A percentile compares a stretch with the other conserved stretches of the same genome.
These are phyloP conservation scores for Onthophagus taurus DNA, from an alignment of 1,140 invertebrate species.

Conservation along the genomic window DNA sequence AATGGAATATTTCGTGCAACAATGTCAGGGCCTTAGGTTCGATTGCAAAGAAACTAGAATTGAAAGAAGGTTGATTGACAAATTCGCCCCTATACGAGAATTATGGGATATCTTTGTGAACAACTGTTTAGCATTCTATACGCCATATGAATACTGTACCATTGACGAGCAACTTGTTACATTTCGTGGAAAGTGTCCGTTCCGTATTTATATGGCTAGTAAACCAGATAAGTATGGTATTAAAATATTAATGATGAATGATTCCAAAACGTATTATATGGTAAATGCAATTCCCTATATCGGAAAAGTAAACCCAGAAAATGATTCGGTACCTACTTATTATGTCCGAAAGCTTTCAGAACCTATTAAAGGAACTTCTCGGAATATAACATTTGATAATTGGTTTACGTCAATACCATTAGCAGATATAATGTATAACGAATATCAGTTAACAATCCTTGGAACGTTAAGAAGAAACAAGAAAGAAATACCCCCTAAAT, in stretches of 20 bases:
- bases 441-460: slow-evolving; percentile 6
- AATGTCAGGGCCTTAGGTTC: neutral
- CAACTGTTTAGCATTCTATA: slow-evolving; percentile 26
- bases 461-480: slow-evolving; percentile 12
- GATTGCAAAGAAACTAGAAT: slow-evolving; percentile 1
- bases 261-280: slow-evolving; percentile 14
- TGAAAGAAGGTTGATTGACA: neutral
- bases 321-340: too few species aligned
- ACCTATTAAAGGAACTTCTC: slow-evolving; percentile 8
- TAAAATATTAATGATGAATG: slow-evolving; percentile 28
- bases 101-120: slow-evolving; percentile 30
- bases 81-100: slow-evolving; percentile 12
- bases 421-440: slow-evolving; percentile 1
- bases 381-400: slow-evolving; percentile 10
- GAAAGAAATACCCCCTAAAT: slow-evolving; percentile 3
- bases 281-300: slow-evolving; percentile 10
- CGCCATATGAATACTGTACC: slow-evolving; percentile 24
- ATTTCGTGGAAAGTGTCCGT: slow-evolving; percentile 33
- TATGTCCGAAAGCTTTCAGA: slow-evolving; percentile 2
- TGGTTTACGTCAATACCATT: slow-evolving; percentile 9
- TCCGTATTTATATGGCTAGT: slow-evolving; percentile 36
- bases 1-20: slow-evolving; percentile 2
- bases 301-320: slow-evolving; percentile 3
- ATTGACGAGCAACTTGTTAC: slow-evolving; percentile 34
- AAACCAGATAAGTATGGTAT: slow-evolving; percentile 41